Evolutionary conservation across 92 coral and sea anemone genomes (phyloP).

Genomic region (Epizoanthus stellaris): DNA sequence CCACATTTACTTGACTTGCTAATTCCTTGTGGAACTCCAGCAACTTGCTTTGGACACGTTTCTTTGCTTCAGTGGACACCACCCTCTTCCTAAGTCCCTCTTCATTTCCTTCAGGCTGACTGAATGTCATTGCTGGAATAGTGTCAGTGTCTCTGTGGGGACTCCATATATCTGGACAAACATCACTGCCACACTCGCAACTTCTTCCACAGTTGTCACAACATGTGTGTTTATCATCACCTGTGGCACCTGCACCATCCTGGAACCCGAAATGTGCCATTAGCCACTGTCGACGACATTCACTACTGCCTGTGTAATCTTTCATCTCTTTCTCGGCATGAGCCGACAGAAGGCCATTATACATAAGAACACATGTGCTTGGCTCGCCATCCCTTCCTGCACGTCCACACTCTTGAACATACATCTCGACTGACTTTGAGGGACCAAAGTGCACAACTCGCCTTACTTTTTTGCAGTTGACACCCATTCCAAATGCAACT

Average conservation of each 20-base stretch:
- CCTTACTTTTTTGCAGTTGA: constrained; percentile 42
- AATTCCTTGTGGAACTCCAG: constrained; percentile 36
- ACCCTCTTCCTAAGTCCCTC: constrained; percentile 38
- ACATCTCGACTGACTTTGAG: constrained; percentile 26
- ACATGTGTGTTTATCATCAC: constrained; percentile 12
- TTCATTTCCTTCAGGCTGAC: constrained; percentile 28
- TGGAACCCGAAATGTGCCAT: constrained; percentile 33
- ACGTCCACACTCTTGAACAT: constrained; percentile 46
- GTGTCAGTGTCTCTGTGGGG: background rate
- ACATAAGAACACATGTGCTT: constrained; percentile 28
- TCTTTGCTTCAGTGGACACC: background rate
- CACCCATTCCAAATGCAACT: constrained; percentile 45
- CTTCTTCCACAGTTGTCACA: constrained; percentile 18
- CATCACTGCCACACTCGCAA: constrained; percentile 33
- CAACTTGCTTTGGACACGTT: constrained; percentile 28
- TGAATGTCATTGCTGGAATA: too few relatives aligned
- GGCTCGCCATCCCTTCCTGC: constrained; percentile 33
- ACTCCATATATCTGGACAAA: constrained; percentile 31
- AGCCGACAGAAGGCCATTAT: constrained; percentile 37
- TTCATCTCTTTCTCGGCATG: constrained; percentile 41
- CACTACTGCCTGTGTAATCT: constrained; percentile 2
- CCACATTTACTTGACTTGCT: background rate
- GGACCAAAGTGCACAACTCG: constrained; percentile 48
- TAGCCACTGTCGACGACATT: constrained; percentile 43
- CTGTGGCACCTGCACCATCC: background rate